Evolutionary conservation across 2,888 invertebrate genomes (phyloP), one percentile per base, ranked within the genome.

Genomic region (Agrotis exclamationis): DNA sequence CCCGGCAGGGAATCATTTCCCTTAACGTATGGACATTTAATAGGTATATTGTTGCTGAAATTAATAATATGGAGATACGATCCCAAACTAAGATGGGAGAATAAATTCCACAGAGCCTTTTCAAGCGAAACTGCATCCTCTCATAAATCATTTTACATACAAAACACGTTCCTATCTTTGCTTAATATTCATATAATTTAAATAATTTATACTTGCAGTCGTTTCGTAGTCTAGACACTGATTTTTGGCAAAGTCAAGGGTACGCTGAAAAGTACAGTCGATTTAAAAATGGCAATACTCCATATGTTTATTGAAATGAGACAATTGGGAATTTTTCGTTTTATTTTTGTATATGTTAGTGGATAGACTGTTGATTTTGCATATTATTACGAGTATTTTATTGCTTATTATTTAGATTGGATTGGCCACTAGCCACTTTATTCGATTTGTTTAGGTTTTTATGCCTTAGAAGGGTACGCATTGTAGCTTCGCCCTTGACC

Each of bases 191-290:
- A 80, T 77, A 79, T 85, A 86, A 87, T 88, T 88, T 91, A 90
- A 90, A 93, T 91, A 92, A 92, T 89, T 90, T 90, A 92, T 90
- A 89, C 87, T 80, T 78, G 82, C 87, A 77, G 85, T 91, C 90
- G 91, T 84, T 85, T 69, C 58, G 33, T 45, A 45, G 85, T 85
- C 85, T 85, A 85, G 85, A 85, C 94, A 82, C 86, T 86, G 90
- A 92, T 92, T 93, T 93, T 94, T 93, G 93, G 93, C 93, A 93
- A 89, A 87, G 90, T 91, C 91, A 92, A 92, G 92, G 90, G 88
- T 89, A 87, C 80, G 59, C 62, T 76, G 63, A 20, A 39, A 9
- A 60, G 85, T 84, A 84, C 81, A 77, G 75, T 73, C 84, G 80
- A 63, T 54, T 39, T 16, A 53, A 65, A 77, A 77, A 73, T 76